Base-by-base conservation (phyloP, 2,888 invertebrate genomes). In the Andrena camellia region DNA sequence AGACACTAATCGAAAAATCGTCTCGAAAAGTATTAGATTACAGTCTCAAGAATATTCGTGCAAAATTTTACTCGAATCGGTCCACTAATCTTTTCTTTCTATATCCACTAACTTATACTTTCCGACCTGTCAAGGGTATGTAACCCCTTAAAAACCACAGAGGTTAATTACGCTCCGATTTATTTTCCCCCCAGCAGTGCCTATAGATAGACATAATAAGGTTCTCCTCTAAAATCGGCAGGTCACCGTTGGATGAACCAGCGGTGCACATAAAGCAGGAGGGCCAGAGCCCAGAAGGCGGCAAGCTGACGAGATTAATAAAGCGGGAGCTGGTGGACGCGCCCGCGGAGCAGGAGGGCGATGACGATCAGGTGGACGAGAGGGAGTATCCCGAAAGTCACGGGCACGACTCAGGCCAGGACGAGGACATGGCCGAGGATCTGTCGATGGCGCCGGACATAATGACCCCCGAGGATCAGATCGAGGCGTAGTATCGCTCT, bases 181-280 rank as follows among this genome's bases (percentile, higher is more conserved):
- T 42, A 13, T 42, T 42, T 13, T 4, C 13, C 42, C 35, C 3
- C 13, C 3, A 42, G 2, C 42, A 42, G 42, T 42, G 26, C 6
- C 52, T 20, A 52, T 20, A 20, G 2, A 23, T n/a, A 20, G 23
- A 20, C 20, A 26, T 23, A 23, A 64, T n/a, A 31, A 72, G 35
- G 66, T 60, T 66, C 35, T 59, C 52, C 35, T 50, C 26, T 52
- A 50, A 75, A 78, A 66, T 78, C 64, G 62, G n/a, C 83, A 94
- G 93, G 90, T 94, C 94, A 77, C 92, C 93, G 85, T 90, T 94
- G 92, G 94, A 94, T 92, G 94, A 94, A 90, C 93, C 94, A 87
- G 91, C 90, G 76, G 90, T 92, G 90, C 93, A 92, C 89, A 93
- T 93, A 93, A 93, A 91, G 85, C 93, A 91, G 86, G 92, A 91